Percentiles rank a stretch among this genome's conserved stretches.
Evolutionary conservation across 2,888 invertebrate species (phyloP).

Genomic region (Synanthedon formicaeformis): DNA sequence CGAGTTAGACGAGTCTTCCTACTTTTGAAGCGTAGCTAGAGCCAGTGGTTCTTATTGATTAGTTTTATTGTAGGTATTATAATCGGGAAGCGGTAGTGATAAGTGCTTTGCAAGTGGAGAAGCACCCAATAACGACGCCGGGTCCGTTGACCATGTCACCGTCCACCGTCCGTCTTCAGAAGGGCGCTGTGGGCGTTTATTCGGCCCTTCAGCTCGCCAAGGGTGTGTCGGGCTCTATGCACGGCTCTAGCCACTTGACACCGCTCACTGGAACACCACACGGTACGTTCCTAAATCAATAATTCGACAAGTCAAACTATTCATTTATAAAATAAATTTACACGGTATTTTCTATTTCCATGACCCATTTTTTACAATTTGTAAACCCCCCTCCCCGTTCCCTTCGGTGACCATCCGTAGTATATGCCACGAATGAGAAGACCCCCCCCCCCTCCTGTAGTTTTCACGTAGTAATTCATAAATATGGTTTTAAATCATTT

Average conservation of each 20-base stretch:
- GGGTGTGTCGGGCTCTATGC: conserved; percentile 58
- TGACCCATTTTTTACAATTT: too few relatives aligned
- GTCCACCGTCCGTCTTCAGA: conserved; percentile 68
- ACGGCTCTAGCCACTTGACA: conserved; percentile 73
- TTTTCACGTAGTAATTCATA: too few relatives aligned
- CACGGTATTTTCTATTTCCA: too few relatives aligned
- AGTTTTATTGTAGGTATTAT: conserved; percentile 77
- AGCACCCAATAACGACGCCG: conserved; percentile 90
- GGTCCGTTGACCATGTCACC: conserved; percentile 84
- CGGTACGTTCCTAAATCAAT: conserved; percentile 22
- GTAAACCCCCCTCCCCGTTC: too few relatives aligned
- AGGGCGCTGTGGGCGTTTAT: conserved; percentile 55
- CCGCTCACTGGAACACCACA: conserved; percentile 73
- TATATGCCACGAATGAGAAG: too few relatives aligned
- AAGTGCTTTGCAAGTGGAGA: conserved; percentile 93
- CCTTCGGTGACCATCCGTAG: too few relatives aligned
- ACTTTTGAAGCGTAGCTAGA: neutral
- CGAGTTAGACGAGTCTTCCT: too few relatives aligned
- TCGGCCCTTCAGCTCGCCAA: conserved; percentile 66
- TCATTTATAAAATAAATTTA: too few relatives aligned
- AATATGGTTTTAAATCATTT: too few relatives aligned
- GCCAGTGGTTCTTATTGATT: neutral
- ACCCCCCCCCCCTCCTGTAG: too few relatives aligned
- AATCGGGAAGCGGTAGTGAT: conserved; percentile 93
- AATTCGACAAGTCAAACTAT: neutral